These are phyloP conservation scores for Leptatherina wallacei DNA, from an alignment of 2,797 vertebrate genomes.

Conservation along the genomic window DNA sequence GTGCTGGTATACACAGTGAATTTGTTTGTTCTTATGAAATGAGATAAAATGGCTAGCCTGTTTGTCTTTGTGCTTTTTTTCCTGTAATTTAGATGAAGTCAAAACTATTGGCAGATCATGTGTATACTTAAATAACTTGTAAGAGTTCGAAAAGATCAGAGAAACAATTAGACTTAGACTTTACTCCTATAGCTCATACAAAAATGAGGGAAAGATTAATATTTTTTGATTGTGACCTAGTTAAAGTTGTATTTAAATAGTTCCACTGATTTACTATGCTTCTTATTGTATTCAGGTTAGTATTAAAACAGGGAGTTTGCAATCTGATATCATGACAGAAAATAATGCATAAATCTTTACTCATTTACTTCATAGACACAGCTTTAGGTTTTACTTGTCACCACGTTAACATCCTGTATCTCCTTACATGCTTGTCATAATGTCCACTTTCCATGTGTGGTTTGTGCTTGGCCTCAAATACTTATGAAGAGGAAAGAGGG, in stretches of 20 bases:
- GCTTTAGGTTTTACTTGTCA: too few relatives aligned
- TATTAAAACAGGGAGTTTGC: constrained; percentile 25
- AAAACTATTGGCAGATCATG: neutral
- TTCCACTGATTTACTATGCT: neutral
- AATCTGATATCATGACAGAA: neutral
- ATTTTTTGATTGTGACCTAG: neutral
- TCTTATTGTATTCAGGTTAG: constrained; percentile 20
- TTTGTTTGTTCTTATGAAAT: constrained; percentile 14
- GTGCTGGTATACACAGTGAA: constrained; percentile 23
- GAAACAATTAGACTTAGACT: neutral
- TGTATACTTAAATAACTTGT: neutral
- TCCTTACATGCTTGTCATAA: neutral
- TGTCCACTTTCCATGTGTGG: neutral
- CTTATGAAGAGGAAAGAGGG: neutral
- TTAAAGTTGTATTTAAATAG: neutral
- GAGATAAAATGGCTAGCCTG: constrained; percentile 19
- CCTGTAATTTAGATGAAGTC: neutral
- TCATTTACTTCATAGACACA: neutral
- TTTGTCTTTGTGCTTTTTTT: neutral
- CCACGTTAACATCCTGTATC: too few relatives aligned
- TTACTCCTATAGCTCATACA: neutral
- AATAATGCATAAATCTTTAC: neutral
- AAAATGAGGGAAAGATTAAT: neutral
- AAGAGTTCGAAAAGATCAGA: neutral
- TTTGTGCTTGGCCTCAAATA: neutral